Evolutionary conservation across 2,113 vertebrate species (phyloP), one percentile per base, ranked within the genome.

Genomic region (Xyrauchen texanus): DNA sequence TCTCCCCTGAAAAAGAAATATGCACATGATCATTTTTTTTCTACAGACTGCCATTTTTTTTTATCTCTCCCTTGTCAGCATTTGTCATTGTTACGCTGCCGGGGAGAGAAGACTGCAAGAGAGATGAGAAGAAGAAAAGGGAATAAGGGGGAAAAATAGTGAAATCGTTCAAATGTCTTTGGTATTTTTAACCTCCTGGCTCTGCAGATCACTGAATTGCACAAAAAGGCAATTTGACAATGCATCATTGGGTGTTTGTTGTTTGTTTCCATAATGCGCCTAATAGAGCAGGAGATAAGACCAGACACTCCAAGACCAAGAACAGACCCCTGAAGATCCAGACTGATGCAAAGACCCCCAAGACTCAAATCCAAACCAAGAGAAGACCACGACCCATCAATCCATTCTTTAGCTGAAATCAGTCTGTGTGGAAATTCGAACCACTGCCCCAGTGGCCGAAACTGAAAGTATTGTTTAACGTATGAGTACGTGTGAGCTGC

Each of bases 1-100:
- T 49, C 62, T 81, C 5, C 11, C n/a, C 45, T 60, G 11, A 64
- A 82, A 69, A 49, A 77, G 21, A 78, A 78, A 84, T 61, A 68
- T 80, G 81, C 53, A 64, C 77, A 67, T 34, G 15, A 72, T 82
- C 11, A 15, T 60, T 7, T 34, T 63, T 51, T 60, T 76, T 78
- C 63, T 72, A 49, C 58, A 16, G 74, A 8, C 53, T 77, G 13
- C 16, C 47, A 61, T 64, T 34, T 34, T 34, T 34, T 34, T 34
- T 67, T 65, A 15, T 58, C 44, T 65, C 61, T 64, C 73, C 34
- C 8, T 62, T 5, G 15, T n/a, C 15, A 73, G 57, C 70, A 60
- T 73, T 73, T 49, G 45, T 62, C 71, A 74, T 45, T 62, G 42
- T 61, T 74, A 15, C 7, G 4, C 71, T 74, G 45, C 45, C 21